Evolutionary conservation across 1,140 invertebrate species (phyloP), one percentile per base, ranked within the genome.

Genomic region (Agraylea sexmaculata): DNA sequence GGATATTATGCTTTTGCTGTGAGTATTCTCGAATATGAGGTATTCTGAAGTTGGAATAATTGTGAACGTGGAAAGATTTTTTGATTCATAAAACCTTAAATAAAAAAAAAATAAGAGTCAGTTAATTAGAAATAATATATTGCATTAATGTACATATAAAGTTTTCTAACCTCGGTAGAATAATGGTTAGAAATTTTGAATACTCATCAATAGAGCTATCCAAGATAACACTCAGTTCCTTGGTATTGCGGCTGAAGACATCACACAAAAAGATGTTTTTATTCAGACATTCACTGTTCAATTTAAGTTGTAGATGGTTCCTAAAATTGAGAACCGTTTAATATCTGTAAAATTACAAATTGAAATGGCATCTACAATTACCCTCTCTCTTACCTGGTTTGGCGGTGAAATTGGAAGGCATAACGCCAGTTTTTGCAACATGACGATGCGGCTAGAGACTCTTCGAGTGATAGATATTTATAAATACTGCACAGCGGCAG

Each of bases 401-500:
- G 37, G 25, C 42, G 32, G 40, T 40, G 43, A 33, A 45, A 37
- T 29, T 32, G 34, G 37, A 49, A 42, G 22, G 40, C 40, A 40
- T 43, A 43, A 22, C 47, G 31, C 47, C 47, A 49, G 18, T 45
- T 45, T n/a, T 40, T 39, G 37, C 47, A 49, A 17, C 36, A 39
- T 11, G 47, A 28, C 17, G 47, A 39, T 6, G 47, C 47, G 23
- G 40, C 25, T 18, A 49, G 32, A 29, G 40, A 45, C 20, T 45
- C 43, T 28, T 40, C 19, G 40, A 28, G 34, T 27, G 43, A 38
- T 17, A 49, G 43, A 31, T 23, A 43, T 40, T 46, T 41, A 34
- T 43, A 49, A 28, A 49, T 37, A 33, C 47, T 45, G 47, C 47
- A 46, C 47, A 49, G 37, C 7, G 47, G 43, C 47, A 49, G 47